Conservation (phyloP, 2,113 vertebrate species). For the Tetrax tetrax region DNA sequence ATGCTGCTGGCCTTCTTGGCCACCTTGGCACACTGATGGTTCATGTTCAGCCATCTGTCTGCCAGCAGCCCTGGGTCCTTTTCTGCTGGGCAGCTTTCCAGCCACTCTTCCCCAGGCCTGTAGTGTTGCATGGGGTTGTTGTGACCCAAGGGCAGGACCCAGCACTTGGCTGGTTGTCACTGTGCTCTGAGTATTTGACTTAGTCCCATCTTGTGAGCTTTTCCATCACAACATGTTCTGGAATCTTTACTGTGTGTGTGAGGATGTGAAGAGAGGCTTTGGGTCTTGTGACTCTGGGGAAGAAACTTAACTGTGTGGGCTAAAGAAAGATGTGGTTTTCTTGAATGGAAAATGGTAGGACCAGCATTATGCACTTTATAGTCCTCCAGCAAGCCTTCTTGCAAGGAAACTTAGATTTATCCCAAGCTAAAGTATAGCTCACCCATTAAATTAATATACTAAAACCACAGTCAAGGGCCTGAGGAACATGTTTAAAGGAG, state of each 20-base stretch:
- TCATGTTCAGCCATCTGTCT: too few relatives aligned
- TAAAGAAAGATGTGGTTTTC: background rate
- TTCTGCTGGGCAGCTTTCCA: too few relatives aligned
- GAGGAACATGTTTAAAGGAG: background rate
- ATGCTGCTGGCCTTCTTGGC: too few relatives aligned
- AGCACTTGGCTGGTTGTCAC: background rate
- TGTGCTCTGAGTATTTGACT: background rate
- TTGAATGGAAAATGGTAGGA: background rate
- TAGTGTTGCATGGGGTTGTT: too few relatives aligned
- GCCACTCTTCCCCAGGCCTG: too few relatives aligned
- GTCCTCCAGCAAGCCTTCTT: background rate
- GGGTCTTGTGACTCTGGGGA: background rate
- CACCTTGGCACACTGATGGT: too few relatives aligned
- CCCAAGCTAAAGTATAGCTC: background rate
- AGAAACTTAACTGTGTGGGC: background rate
- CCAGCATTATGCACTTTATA: background rate
- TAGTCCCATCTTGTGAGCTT: background rate
- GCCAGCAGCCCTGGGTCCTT: too few relatives aligned
- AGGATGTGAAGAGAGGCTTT: background rate
- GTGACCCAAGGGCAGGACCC: too few relatives aligned
- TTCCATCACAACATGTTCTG: accelerated
- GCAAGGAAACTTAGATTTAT: background rate
- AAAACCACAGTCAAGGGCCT: background rate
- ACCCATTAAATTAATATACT: background rate
- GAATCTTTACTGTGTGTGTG: background rate